phyloP scores from a whole-genome alignment of 2,797 vertebrate genomes.

The Eleutherodactylus coqui region DNA sequence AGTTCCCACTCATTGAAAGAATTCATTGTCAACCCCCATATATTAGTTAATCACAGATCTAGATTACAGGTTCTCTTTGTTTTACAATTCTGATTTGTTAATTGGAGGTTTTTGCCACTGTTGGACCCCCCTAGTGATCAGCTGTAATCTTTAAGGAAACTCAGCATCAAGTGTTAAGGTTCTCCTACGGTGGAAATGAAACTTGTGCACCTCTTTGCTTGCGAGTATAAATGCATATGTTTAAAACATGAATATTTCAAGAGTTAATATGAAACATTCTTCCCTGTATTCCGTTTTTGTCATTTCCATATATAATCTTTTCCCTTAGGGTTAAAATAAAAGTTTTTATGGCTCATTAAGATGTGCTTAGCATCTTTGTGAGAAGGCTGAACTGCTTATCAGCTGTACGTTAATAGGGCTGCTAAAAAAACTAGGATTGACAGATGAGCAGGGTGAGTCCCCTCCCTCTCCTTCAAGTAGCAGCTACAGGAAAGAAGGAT shows the following conservation, averaged over 20 bases:
- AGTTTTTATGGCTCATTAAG: slow-evolving; percentile 56
- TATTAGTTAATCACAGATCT: too few species aligned
- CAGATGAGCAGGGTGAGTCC: slow-evolving; percentile 75
- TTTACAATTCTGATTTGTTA: background rate
- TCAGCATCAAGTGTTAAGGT: background rate
- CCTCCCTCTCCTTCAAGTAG: slow-evolving; percentile 73
- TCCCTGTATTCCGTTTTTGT: slow-evolving; percentile 17
- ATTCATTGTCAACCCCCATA: too few species aligned
- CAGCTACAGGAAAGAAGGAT: slow-evolving; percentile 74
- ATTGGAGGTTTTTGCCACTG: background rate
- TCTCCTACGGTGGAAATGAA: background rate
- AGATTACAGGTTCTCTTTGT: too few species aligned
- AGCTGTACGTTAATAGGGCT: slow-evolving; percentile 70
- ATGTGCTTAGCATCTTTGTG: slow-evolving; percentile 70
- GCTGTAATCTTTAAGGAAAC: background rate
- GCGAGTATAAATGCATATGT: background rate
- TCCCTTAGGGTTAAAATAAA: slow-evolving; percentile 20
- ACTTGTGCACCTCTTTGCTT: background rate
- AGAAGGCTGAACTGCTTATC: slow-evolving; percentile 67
- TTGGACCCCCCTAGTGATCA: background rate
- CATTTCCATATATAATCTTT: slow-evolving; percentile 33
- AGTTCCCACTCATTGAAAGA: too few species aligned
- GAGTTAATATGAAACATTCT: slow-evolving; percentile 32
- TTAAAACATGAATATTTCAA: background rate
- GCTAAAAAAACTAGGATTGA: slow-evolving; percentile 69